A percentile compares a stretch with the other conserved stretches of the same genome.
phyloP scores from a whole-genome alignment of 2,113 vertebrate species.

The Trochalopteron elliotii region DNA sequence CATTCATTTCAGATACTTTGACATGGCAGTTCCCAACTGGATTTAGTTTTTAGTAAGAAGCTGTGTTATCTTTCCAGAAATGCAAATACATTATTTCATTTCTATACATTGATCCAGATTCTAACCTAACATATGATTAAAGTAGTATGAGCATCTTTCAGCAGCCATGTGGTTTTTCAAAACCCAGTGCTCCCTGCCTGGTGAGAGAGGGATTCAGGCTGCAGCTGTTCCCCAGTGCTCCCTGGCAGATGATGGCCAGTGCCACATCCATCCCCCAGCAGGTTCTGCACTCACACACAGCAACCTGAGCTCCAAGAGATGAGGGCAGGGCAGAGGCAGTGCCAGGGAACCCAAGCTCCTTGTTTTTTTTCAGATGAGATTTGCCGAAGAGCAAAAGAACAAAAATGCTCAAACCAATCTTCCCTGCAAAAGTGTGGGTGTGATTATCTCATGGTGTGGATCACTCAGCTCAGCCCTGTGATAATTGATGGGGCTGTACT shows the following conservation, averaged over 20 bases:
- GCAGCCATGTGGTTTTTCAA: too few relatives aligned
- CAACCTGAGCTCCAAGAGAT: not conserved
- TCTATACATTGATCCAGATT: too few relatives aligned
- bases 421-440: not conserved
- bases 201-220: not conserved
- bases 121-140: too few relatives aligned
- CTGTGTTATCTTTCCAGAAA: too few relatives aligned
- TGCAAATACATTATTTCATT: too few relatives aligned
- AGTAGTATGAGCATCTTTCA: too few relatives aligned
- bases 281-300: not conserved
- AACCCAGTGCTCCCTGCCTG: not conserved
- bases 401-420: not conserved
- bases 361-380: not conserved
- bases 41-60: too few relatives aligned
- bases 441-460: not conserved
- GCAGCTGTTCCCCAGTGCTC: not conserved
- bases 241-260: not conserved
- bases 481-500: not conserved
- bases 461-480: not conserved
- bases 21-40: too few relatives aligned
- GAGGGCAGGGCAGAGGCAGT: not conserved
- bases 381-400: not conserved
- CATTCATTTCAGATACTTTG: too few relatives aligned
- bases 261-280: not conserved
- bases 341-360: not conserved